These are phyloP conservation scores for Orestias chungarensis DNA, from an alignment of 2,797 vertebrate species.

Conservation along the genomic window DNA sequence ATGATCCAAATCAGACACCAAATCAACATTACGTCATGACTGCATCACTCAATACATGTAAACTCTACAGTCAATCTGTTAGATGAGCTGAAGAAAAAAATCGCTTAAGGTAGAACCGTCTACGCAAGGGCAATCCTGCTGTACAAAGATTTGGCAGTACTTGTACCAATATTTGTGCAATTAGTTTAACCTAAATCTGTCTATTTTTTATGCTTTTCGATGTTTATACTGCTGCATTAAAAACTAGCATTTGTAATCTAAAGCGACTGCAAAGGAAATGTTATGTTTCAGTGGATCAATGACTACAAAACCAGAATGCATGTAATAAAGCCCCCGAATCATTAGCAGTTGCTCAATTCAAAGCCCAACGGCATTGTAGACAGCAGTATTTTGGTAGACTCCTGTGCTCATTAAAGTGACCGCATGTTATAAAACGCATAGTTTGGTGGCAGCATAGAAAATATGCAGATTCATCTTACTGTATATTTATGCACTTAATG, in stretches of 20 bases:
- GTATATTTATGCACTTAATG: constrained; percentile 15
- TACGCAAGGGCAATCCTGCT: too few relatives aligned
- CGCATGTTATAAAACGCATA: constrained; percentile 22
- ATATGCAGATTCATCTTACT: constrained; percentile 2
- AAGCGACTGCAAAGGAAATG: constrained; percentile 19
- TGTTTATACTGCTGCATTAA: neutral
- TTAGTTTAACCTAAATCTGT: too few relatives aligned
- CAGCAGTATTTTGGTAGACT: constrained; percentile 29
- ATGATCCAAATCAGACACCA: neutral
- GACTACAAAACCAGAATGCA: constrained; percentile 27
- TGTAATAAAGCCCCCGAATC: constrained; percentile 36
- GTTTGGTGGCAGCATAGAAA: constrained; percentile 3
- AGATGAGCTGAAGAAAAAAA: neutral
- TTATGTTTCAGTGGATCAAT: constrained; percentile 46
- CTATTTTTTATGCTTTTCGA: neutral
- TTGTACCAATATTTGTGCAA: neutral
- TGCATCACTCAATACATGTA: neutral
- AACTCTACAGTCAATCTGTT: neutral
- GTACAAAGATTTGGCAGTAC: neutral
- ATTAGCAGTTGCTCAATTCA: constrained; percentile 21
- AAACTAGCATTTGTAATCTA: neutral
- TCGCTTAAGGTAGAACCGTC: neutral
- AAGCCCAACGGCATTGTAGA: too few relatives aligned
- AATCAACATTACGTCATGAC: neutral
- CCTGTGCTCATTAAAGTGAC: constrained; percentile 16